phyloP scores from a whole-genome alignment of 2,113 vertebrate genomes.

The Calonectris borealis region DNA sequence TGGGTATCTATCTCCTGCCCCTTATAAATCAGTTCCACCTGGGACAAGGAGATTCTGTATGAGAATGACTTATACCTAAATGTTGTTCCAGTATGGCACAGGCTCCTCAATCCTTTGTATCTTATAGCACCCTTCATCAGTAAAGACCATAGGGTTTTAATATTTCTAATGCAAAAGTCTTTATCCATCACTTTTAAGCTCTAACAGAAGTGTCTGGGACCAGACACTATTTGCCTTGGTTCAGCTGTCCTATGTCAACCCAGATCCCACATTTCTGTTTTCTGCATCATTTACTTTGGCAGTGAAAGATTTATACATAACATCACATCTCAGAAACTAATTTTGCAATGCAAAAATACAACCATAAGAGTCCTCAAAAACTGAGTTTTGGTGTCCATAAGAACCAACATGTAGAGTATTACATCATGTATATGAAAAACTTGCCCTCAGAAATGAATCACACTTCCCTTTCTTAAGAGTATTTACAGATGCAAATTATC shows the following conservation, averaged over 20 bases:
- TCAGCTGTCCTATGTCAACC: background rate
- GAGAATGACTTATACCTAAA: background rate
- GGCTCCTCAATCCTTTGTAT: background rate
- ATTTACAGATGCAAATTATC: background rate
- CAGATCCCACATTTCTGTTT: background rate
- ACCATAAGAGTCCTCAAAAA: background rate
- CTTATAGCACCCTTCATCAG: background rate
- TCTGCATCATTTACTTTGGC: background rate
- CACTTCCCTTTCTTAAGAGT: background rate
- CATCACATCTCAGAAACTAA: background rate
- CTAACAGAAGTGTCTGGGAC: background rate
- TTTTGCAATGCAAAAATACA: background rate
- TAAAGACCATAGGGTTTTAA: background rate
- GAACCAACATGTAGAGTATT: background rate
- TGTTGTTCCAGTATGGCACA: background rate
- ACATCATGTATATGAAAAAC: background rate
- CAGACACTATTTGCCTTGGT: background rate
- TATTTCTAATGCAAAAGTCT: background rate
- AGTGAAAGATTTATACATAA: background rate
- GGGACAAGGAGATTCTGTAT: background rate
- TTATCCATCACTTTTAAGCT: background rate
- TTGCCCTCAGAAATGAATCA: background rate
- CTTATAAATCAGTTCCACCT: background rate
- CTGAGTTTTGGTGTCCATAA: background rate
- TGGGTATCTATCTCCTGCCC: background rate